phyloP scores from a whole-genome alignment of 2,113 vertebrate species.

The Silurus asotus region DNA sequence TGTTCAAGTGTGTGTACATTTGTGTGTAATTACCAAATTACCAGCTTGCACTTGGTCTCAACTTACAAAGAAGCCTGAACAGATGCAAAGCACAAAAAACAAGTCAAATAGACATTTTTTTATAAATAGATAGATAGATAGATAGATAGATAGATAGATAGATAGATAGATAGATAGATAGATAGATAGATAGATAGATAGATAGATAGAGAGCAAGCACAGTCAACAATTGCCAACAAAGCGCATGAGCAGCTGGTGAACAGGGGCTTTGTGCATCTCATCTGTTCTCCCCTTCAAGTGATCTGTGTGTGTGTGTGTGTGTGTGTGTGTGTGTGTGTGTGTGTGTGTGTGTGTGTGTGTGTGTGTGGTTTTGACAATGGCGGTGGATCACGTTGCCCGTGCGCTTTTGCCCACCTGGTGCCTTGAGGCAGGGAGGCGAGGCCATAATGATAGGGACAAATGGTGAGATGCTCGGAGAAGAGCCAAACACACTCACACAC shows the following conservation, averaged over 20 bases:
- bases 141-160: background rate
- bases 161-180: no score
- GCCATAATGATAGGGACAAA: constrained; percentile 60
- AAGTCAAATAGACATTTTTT: no score
- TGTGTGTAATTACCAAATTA: constrained; percentile 33
- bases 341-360: constrained; percentile 29
- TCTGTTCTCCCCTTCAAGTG: constrained; percentile 29
- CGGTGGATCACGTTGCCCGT: constrained; percentile 60
- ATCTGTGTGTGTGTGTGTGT: constrained; percentile 19
- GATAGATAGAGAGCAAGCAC: no score
- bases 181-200: no score
- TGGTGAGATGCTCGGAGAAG: constrained; percentile 68
- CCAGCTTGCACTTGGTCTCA: background rate
- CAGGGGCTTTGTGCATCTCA: background rate
- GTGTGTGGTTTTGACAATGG: constrained; percentile 54
- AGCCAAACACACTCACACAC: constrained; percentile 48
- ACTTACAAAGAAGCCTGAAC: background rate
- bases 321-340: constrained; percentile 34
- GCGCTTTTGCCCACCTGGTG: constrained; percentile 64
- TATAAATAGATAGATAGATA: background rate
- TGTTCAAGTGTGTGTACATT: background rate
- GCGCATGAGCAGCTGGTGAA: background rate
- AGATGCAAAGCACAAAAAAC: background rate
- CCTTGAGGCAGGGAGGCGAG: constrained; percentile 50
- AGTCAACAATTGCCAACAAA: background rate